Evolutionary conservation across 2,888 invertebrate genomes (phyloP), one percentile per base, ranked within the genome.

Genomic region (Hermaeophaga mercurialis): DNA sequence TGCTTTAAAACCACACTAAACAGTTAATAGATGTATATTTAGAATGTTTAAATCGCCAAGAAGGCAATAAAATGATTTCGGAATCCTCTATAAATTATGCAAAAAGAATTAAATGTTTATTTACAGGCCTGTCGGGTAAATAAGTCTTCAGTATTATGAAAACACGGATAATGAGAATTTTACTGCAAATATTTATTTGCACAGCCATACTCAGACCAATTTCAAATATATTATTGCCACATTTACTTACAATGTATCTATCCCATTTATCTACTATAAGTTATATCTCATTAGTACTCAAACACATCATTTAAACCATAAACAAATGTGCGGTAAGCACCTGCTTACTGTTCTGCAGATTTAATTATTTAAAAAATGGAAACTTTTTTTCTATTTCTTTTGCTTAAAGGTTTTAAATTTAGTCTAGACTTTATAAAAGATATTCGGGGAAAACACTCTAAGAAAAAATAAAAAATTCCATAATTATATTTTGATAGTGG

Each of bases 11-110:
- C 43, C 52, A 43, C 43, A 52, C 34, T 52, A 52, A 52, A 52
- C 52, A 52, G 44, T 52, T 43, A 52, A 52, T 52, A 50, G 19
- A 44, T 48, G 52, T 52, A 52, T 52, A 52, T 52, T 52, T 52
- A 52, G 52, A 52, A 52, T 52, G 33, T 52, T 52, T 43, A 34
- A 33, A 43, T 43, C 43, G 24, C 15, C 43, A 24, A 43, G 43
- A 43, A 43, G 9, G 52, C 24, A 52, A 52, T 52, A 43, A 52
- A 52, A 33, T 5, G 43, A 22, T 52, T 52, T 34, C 8, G 34
- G 34, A 52, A 15, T 34, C 43, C 24, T 34, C 52, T 36, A 44
- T 52, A 52, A 52, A 43, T 52, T 43, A 43, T 34, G 43, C 18
- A 44, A 52, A 52, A 52, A 43, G 12, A 52, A 52, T 17, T 34